Base-by-base conservation (phyloP, 37 sponge, comb jelly and placozoan species). In the Haliclona indistincta region DNA sequence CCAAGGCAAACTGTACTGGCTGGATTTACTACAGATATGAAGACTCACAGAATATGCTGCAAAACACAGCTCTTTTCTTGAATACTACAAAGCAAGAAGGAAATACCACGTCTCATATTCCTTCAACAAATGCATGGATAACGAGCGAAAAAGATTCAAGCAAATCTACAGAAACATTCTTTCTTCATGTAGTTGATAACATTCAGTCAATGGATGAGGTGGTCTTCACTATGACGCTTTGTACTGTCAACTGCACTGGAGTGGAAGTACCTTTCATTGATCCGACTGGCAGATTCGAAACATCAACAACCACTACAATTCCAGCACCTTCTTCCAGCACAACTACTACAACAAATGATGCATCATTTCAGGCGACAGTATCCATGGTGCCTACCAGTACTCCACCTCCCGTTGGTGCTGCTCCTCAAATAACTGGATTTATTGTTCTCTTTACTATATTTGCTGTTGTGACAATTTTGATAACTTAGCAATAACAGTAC, bases 11-110 rank as follows among this genome's bases (percentile, higher is more conserved):
- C 25, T 8, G 1, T 13, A 73, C 61, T 29, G 74, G 74, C 25
- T 73, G 74, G 74, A 39, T 37, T 11, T 73, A 73, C 61, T 73
- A 56, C 28, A 5, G 74, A 58, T 73, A 73, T 56, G 62, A 55
- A 38, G 74, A 73, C 28, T 39, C 62, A 56, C 61, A 56, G n/a
- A 43, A 43, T 41, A 3, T 73, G 11, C 29, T 73, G 20, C 11
- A 29, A 2, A 10, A 11, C 19, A 56, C 74, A 7, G 61, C 74
- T 13, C 23, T 29, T 10, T 3, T 43, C 22, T 13, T 73, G 2
- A 75, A 75, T 30, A 3, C 15, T 43, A 75, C 76, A 1, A 75
- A 75, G 32, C 3, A 22, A 45, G 61, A 58, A 38, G 43, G 29
- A 22, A 40, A 56, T 22, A 37, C 32, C n/a, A 73, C 4, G 20